Evolutionary conservation across 2,888 invertebrate species (phyloP).

Genomic region (Caenorhabditis sinica): DNA sequence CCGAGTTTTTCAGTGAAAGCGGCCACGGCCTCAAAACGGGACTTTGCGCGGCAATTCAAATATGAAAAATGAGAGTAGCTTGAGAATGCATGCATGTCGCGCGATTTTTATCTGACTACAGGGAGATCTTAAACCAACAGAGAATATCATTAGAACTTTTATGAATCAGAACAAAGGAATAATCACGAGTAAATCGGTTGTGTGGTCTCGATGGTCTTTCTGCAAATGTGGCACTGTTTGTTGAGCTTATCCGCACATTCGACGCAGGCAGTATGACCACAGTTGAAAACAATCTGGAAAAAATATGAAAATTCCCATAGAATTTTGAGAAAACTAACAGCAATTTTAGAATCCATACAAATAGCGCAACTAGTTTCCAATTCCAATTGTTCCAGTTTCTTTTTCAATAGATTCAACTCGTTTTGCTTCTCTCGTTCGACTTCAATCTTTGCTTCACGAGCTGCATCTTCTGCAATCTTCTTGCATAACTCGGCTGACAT

Average conservation of each 20-base stretch:
- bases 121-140: too few relatives aligned
- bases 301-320: too few relatives aligned
- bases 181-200: conserved; percentile 68
- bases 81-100: too few relatives aligned
- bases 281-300: conserved; percentile 64
- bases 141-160: too few relatives aligned
- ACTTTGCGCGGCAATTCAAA: conserved; percentile 4
- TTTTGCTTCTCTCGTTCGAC: conserved; percentile 70
- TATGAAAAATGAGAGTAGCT: neutral
- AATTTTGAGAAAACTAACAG: too few relatives aligned
- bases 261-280: conserved; percentile 70
- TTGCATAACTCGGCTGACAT: conserved; percentile 45
- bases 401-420: conserved; percentile 63
- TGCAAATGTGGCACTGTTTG: conserved; percentile 70
- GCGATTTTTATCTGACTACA: too few relatives aligned
- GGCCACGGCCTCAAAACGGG: conserved; percentile 19
- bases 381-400: conserved; percentile 68
- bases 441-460: conserved; percentile 67
- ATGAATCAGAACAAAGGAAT: too few relatives aligned
- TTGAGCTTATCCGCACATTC: conserved; percentile 66
- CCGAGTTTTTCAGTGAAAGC: neutral
- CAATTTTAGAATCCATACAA: conserved; percentile 70
- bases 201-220: conserved; percentile 65
- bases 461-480: conserved; percentile 67
- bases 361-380: conserved; percentile 71